Evolutionary conservation across 1,140 invertebrate species (phyloP).

Genomic region (Hylaeus volcanicus): DNA sequence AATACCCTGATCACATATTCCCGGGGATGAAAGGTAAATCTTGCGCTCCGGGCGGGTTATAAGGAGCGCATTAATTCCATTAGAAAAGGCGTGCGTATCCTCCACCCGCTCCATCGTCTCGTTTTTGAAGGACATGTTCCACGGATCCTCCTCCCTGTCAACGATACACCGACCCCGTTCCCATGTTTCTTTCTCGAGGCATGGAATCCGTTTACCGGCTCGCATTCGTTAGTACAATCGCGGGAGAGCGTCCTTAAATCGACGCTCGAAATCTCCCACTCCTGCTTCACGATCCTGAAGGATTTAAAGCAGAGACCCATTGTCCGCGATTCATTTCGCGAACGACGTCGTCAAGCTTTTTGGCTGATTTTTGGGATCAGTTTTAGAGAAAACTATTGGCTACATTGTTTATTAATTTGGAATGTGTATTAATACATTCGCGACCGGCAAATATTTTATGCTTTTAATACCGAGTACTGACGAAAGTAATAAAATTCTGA

Average conservation of each 20-base stretch:
- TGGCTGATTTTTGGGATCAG: too few relatives aligned
- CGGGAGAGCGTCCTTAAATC: not conserved
- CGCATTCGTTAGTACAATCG: conserved; percentile 1
- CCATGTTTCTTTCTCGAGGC: conserved; percentile 32
- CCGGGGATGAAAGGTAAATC: conserved; percentile 77
- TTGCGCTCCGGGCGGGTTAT: conserved; percentile 73
- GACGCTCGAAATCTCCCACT: not conserved
- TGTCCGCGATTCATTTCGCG: conserved; percentile 3
- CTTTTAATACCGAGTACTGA: too few relatives aligned
- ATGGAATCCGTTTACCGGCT: conserved; percentile 9
- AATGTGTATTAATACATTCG: too few relatives aligned
- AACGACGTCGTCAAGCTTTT: not conserved
- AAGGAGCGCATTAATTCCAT: conserved; percentile 72
- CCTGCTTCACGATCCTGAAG: not conserved
- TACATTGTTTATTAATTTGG: too few relatives aligned
- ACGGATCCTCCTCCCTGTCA: conserved; percentile 18
- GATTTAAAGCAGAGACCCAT: not conserved
- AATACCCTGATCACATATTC: conserved; percentile 81
- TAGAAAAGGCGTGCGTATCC: conserved; percentile 61
- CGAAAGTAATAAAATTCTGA: too few relatives aligned
- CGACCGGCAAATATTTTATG: too few relatives aligned
- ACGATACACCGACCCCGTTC: conserved; percentile 36
- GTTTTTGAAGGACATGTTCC: conserved; percentile 39
- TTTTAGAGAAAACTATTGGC: too few relatives aligned
- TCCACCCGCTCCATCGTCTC: not conserved